phyloP scores from a whole-genome alignment of 1,140 invertebrate species.

The Hylaeus anthracinus region DNA sequence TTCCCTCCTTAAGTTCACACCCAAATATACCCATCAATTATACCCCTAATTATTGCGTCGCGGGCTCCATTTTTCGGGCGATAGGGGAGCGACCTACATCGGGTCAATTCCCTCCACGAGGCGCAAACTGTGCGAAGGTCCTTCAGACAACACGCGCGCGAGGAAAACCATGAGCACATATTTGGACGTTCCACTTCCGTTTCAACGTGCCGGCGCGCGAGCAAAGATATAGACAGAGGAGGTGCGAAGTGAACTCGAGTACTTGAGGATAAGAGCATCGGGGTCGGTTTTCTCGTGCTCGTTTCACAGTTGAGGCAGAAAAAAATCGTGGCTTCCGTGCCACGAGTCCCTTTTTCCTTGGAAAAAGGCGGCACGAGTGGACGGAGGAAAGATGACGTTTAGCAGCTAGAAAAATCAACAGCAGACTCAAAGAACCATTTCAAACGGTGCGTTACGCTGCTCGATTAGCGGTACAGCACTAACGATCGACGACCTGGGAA shows the following conservation, averaged over 20 bases:
- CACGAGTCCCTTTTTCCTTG: background rate
- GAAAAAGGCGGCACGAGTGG: too few species aligned
- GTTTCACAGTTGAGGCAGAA: conserved; percentile 14
- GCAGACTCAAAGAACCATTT: conserved; percentile 69
- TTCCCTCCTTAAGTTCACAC: too few species aligned
- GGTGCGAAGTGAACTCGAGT: conserved; percentile 60
- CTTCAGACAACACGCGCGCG: conserved; percentile 14
- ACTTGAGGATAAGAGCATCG: conserved; percentile 25
- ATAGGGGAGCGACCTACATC: too few species aligned
- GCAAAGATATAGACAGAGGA: conserved; percentile 22
- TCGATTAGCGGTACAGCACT: conserved; percentile 73
- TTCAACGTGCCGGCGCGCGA: background rate
- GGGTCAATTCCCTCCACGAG: background rate
- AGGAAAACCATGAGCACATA: conserved; percentile 23
- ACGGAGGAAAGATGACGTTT: conserved; percentile 50
- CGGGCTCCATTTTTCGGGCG: too few species aligned
- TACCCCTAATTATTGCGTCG: too few species aligned
- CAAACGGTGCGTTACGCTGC: conserved; percentile 70
- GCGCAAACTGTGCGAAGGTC: background rate
- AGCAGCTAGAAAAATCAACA: conserved; percentile 69
- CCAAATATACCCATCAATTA: too few species aligned
- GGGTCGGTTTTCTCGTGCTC: conserved; percentile 14
- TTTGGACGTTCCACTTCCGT: conserved; percentile 49
- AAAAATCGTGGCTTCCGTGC: conserved; percentile 37
- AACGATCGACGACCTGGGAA: conserved; percentile 69